These are phyloP conservation scores for Gadopsis bispinosus DNA, from an alignment of 2,797 vertebrate genomes.

Conservation along the genomic window DNA sequence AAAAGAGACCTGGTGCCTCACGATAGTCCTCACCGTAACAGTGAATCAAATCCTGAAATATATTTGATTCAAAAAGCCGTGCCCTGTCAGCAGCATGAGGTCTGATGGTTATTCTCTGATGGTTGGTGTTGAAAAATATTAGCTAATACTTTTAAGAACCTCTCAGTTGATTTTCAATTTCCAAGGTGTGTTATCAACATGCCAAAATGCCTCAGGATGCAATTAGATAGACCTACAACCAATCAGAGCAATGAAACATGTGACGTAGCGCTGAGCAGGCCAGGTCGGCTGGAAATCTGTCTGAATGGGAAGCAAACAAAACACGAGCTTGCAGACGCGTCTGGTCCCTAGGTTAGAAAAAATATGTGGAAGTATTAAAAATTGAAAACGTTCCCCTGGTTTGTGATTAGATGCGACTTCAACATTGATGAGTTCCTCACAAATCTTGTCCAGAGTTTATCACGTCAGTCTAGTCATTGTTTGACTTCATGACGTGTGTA, in stretches of 20 bases:
- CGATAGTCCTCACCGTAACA: neutral
- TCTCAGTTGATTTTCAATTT: too few species aligned
- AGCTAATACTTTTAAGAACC: too few species aligned
- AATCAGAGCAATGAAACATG: too few species aligned
- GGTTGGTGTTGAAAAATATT: neutral
- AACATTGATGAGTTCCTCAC: conserved; percentile 7
- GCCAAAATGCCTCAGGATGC: too few species aligned
- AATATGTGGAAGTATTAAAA: conserved; percentile 12
- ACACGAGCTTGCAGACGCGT: too few species aligned
- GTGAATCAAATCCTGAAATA: conserved; percentile 8
- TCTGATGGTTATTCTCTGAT: neutral
- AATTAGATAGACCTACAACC: too few species aligned
- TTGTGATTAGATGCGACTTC: conserved; percentile 12
- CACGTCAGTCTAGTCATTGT: neutral
- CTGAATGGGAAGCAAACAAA: too few species aligned
- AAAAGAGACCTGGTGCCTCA: conserved; percentile 5
- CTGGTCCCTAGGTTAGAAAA: neutral
- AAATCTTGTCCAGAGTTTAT: conserved; percentile 16
- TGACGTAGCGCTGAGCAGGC: too few species aligned
- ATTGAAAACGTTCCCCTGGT: neutral
- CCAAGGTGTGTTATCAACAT: too few species aligned
- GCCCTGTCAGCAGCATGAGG: neutral
- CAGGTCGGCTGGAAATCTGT: too few species aligned
- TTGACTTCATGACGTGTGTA: neutral
- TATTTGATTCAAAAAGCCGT: conserved; percentile 5